Base-by-base conservation (phyloP, 2,888 invertebrate genomes). In the Rhodophaea formosa region DNA sequence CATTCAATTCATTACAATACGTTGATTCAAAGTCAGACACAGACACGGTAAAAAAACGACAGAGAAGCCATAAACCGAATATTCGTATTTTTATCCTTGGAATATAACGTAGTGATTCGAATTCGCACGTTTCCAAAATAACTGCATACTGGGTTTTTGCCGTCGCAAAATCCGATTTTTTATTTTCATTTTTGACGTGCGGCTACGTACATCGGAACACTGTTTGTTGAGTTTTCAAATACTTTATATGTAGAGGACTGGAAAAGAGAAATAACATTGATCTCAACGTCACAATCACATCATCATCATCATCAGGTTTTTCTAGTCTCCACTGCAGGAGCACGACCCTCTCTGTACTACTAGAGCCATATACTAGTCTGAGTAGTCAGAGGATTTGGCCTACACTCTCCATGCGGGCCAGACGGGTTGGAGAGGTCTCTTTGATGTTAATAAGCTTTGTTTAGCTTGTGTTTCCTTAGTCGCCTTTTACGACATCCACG, bases 31-130 rank as follows among this genome's bases (percentile, higher is more conserved):
- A 35, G 3, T 35, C 10, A 10, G 7, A 1, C 0, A 3, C 10
- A 32, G 32, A 35, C 39, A 39, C n/a, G 12, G 12, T 39, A 39
- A 39, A 39, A 39, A 12, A 39, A n/a, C 6, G n/a, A 12, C 39
- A 39, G 39, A 39, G 12, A n/a, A 39, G 39, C 39, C 12, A 39
- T 5, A 23, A 39, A 39, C 10, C 39, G 12, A 17, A 46, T n/a
- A 46, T 29, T 23, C 17, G 12, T 29, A n/a, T 46, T 46, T 46
- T 46, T 46, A 46, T 46, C 23, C 17, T 46, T 46, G 29, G n/a
- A 46, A 46, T 46, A 46, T n/a, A 46, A 46, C 46, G 44, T 8
- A 46, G 12, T 39, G 46, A 46, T 23, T 46, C 46, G 23, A 23
- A 46, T 23, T 46, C 46, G 23, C 46, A 46, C 46, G 46, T 46